phyloP scores from a whole-genome alignment of 2,113 vertebrate genomes.

The Hippocampus mohnikei region DNA sequence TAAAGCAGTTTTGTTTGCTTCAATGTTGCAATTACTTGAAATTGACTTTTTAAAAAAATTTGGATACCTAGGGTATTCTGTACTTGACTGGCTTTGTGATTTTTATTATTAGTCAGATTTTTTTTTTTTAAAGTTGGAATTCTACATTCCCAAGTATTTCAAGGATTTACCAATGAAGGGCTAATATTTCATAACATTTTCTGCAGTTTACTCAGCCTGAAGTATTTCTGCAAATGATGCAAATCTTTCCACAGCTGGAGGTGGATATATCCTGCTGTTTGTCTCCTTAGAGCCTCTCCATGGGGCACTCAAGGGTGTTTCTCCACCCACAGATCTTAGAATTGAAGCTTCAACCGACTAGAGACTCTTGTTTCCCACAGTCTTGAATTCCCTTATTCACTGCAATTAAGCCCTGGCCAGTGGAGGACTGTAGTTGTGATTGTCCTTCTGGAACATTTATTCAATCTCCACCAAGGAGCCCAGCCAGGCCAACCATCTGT shows the following conservation, averaged over 20 bases:
- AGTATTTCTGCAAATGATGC: neutral
- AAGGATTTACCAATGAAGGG: no score
- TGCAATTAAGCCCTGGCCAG: neutral
- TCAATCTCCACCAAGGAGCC: neutral
- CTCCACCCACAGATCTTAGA: neutral
- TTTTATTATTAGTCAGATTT: no score
- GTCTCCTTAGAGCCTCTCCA: neutral
- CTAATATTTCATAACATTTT: neutral
- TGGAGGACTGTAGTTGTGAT: neutral
- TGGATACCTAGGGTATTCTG: no score
- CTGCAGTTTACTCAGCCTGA: neutral
- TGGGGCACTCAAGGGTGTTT: neutral
- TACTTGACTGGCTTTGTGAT: no score
- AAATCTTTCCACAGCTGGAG: neutral
- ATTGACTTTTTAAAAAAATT: no score
- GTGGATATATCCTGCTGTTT: neutral
- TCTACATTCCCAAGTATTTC: no score
- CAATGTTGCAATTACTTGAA: no score
- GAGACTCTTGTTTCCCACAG: neutral
- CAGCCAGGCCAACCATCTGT: neutral
- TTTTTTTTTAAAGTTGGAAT: no score
- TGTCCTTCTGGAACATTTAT: neutral
- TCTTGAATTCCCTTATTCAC: neutral
- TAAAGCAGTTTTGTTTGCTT: no score
- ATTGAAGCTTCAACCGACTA: neutral